phyloP scores from a whole-genome alignment of 1,140 invertebrate genomes.

The Heliconius himera region DNA sequence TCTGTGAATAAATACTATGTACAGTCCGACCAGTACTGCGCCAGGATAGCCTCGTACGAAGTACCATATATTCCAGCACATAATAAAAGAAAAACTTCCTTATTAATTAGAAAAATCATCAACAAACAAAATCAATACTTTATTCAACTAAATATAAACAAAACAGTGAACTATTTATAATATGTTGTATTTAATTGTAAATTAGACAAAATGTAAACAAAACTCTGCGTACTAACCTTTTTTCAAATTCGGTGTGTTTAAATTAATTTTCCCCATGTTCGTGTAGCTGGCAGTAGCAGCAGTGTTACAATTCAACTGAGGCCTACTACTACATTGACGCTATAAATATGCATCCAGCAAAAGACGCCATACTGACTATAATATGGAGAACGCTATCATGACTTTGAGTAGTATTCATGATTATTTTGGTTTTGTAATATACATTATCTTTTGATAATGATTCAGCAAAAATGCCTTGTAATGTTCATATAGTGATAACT shows the following conservation, averaged over 20 bases:
- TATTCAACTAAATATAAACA: not conserved
- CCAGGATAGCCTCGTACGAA: too few species aligned
- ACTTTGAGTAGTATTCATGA: not conserved
- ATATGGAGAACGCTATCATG: not conserved
- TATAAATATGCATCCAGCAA: not conserved
- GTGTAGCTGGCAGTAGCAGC: not conserved
- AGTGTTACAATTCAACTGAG: not conserved
- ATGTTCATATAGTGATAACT: not conserved
- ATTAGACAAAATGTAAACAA: not conserved
- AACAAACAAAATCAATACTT: not conserved
- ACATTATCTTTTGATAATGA: not conserved
- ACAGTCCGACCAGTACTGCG: too few species aligned
- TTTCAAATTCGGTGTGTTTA: not conserved
- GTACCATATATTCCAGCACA: too few species aligned
- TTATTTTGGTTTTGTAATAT: not conserved
- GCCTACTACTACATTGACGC: not conserved
- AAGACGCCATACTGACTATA: not conserved
- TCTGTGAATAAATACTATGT: too few species aligned
- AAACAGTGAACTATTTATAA: too few species aligned
- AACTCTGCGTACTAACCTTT: not conserved
- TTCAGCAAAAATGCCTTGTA: not conserved
- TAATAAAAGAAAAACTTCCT: too few species aligned
- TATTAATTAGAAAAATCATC: too few species aligned
- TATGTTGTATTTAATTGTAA: not conserved
- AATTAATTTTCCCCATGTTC: not conserved